Base-by-base conservation (phyloP, 2,888 invertebrate species). In the Operophtera brumata region DNA sequence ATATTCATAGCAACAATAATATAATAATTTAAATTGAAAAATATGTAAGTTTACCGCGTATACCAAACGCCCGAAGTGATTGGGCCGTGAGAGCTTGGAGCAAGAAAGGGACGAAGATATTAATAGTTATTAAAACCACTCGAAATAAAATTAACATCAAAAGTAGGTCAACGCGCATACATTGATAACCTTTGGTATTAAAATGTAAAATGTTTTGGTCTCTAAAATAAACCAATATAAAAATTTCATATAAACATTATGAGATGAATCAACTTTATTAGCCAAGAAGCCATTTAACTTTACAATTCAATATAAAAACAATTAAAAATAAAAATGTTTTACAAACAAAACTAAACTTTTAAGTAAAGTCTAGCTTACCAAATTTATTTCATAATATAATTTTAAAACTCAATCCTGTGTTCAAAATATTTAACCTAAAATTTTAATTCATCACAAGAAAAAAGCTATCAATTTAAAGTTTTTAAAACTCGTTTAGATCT, bases 71-170 rank as follows among this genome's bases (percentile, higher is more conserved):
- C 51, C 58, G 68, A 70, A 72, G 72, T 73, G 75, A 72, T 66
- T 72, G 77, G 66, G 76, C 70, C 74, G 73, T 73, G 75, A 68
- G 77, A 76, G 75, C 61, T 70, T 54, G 34, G 61, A 48, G 80
- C 54, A 50, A 55, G 73, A 83, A 62, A 61, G 77, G 70, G 84
- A 84, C 60, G 61, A 66, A 58, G 57, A 69, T 66, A 80, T 57
- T 67, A 74, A 70, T 67, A 70, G 72, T 76, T 77, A 71, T 70
- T 72, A 62, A 69, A 64, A 59, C 65, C 67, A 66, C 37, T 43
- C 42, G 12, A 51, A 47, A 39, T 47, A 12, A 46, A 41, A 47
- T 48, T 45, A 36, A 45, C 30, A 45, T 41, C 20, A 39, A 30
- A 36, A 25, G 28, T 41, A 28, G 41, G 41, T 14, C 34, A 8